Base-by-base conservation (phyloP, 2,888 invertebrate genomes). In the Agrenia bidenticulata region DNA sequence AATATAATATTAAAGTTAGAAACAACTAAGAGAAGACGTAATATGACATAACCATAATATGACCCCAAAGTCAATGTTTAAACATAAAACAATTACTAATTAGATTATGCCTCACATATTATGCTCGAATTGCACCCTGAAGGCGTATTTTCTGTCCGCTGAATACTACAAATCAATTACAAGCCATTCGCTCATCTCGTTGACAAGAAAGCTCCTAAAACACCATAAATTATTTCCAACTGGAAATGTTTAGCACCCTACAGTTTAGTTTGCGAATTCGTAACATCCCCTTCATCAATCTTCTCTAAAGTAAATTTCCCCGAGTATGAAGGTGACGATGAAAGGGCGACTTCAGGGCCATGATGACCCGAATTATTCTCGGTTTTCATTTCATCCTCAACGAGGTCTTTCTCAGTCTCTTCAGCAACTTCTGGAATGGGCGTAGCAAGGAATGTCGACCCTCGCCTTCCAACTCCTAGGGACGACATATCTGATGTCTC, bases 361-460 rank as follows among this genome's bases (percentile, higher is more conserved):
- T 32, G 32, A 32, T 32, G 32, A 32, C 51, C 32, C 17, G 27
- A 17, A 2, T 7, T 23, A 7, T 53, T 53, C 53, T 26, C 23
- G 23, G 7, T 51, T n/a, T n/a, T n/a, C n/a, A 45, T 67, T 45
- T 67, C 67, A 23, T 54, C 61, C 61, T 66, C 73, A 59, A 59
- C 50, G 15, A 66, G 60, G 54, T 73, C 73, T 50, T 59, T 74
- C 51, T 75, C 75, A 69, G 70, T 74, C 70, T 76, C 76, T 70
- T 76, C 76, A 23, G 68, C 66, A 21, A 71, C 72, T 67, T 73
- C 69, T 23, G 63, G 51, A 54, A 69, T 66, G 39, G 72, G 69
- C 32, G 69, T 70, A 15, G 68, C 63, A 9, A 70, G 39, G 49
- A 76, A 73, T 13, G 70, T 69, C 2, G 76, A 76, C 13, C 73